These are phyloP conservation scores for Dasypogon diadema DNA, from an alignment of 2,888 invertebrate species.

Conservation along the genomic window DNA sequence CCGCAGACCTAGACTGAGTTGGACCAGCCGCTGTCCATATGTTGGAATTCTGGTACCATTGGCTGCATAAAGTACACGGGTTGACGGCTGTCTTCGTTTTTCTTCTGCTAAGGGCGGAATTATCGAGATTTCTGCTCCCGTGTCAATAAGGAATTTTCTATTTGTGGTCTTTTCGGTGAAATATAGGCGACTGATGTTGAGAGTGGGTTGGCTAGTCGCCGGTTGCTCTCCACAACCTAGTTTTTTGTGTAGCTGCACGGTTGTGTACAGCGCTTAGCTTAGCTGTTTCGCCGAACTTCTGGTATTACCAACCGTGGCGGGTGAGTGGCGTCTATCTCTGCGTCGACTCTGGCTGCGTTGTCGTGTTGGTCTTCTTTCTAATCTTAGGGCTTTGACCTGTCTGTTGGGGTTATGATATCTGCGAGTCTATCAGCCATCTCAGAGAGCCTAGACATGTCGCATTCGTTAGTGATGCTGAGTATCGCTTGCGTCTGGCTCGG, in stretches of 20 bases:
- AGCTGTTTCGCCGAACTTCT: not conserved
- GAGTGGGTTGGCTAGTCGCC: not conserved
- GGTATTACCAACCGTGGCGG: not conserved
- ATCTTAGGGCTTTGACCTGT: too few relatives aligned
- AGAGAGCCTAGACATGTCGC: too few relatives aligned
- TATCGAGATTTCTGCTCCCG: not conserved
- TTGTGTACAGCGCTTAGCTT: not conserved
- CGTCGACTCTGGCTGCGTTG: too few relatives aligned
- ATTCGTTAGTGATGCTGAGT: too few relatives aligned
- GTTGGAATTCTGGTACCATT: too few relatives aligned
- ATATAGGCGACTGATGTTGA: not conserved
- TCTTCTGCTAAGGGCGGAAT: not conserved
- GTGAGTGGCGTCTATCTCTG: not conserved
- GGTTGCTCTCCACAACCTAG: not conserved
- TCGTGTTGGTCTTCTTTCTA: too few relatives aligned
- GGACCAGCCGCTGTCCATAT: not conserved
- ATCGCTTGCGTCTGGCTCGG: not conserved
- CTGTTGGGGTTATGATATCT: too few relatives aligned
- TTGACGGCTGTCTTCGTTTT: not conserved
- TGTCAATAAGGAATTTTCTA: not conserved
- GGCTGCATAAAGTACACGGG: not conserved
- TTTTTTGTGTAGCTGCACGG: not conserved
- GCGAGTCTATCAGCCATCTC: too few relatives aligned
- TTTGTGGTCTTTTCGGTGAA: not conserved
- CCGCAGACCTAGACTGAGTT: not conserved